Percentiles rank a stretch among this genome's conserved stretches.
Evolutionary conservation across 2,888 invertebrate genomes (phyloP).

Genomic region (Sisyra nigra): DNA sequence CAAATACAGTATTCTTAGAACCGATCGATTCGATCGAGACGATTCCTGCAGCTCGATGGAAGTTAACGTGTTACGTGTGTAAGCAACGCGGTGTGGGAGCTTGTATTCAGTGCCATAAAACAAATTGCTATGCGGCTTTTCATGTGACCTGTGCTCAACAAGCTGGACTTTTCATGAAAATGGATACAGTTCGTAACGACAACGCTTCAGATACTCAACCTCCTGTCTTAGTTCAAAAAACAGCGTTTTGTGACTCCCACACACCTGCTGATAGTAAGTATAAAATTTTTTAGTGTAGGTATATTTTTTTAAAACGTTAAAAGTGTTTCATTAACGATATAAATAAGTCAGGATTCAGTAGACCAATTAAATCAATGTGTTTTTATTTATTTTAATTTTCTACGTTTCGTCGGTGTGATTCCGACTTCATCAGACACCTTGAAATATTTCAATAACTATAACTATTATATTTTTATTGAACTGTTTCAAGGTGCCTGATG

Average conservation of each 20-base stretch:
- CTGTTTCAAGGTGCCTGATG: too few species aligned
- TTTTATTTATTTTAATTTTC: too few species aligned
- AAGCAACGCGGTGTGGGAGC: constrained; percentile 86
- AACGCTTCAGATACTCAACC: constrained; percentile 35
- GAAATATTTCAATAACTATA: too few species aligned
- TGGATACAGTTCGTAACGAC: constrained; percentile 61
- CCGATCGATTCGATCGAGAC: constrained; percentile 95
- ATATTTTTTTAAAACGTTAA: too few species aligned
- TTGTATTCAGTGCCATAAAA: constrained; percentile 95
- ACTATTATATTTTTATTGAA: too few species aligned
- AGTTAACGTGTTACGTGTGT: constrained; percentile 93
- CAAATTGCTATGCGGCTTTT: constrained; percentile 93
- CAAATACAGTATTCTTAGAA: constrained; percentile 94
- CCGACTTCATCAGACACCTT: too few species aligned
- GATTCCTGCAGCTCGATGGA: constrained; percentile 91
- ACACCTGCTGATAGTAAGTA: constrained; percentile 47
- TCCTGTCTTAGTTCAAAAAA: constrained; percentile 80
- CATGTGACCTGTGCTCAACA: constrained; percentile 99
- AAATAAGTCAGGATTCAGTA: too few species aligned
- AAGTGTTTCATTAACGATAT: too few species aligned
- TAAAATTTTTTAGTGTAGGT: too few species aligned
- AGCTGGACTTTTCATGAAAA: constrained; percentile 88
- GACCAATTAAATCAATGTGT: too few species aligned
- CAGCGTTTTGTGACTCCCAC: constrained; percentile 91
- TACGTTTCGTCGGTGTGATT: too few species aligned